Evolutionary conservation across 1,140 invertebrate genomes (phyloP), one percentile per base, ranked within the genome.

Genomic region (Tenebrio molitor): DNA sequence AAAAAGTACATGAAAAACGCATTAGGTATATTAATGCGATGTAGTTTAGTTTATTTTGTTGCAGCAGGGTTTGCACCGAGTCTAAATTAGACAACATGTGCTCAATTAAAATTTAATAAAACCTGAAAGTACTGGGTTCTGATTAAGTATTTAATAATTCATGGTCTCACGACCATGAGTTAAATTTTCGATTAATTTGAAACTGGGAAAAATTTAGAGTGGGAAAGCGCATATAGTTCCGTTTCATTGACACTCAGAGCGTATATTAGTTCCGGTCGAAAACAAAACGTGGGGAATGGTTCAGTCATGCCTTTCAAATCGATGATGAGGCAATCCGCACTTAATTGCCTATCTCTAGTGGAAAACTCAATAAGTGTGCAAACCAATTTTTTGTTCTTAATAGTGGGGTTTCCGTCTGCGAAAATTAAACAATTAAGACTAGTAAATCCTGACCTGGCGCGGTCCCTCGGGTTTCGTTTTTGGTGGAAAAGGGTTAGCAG

Each of bases 241-340:
- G 53, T 71, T 71, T 58, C 71, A 72, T 72, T 72, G 71, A 72
- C 71, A 72, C 63, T 72, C 36, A 42, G 36, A 67, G 71, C 71
- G 71, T 72, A 72, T 72, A 72, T 72, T 72, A 72, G 71, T 67
- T 72, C 71, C 71, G 71, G 71, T 44, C 25, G 71, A 65, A 72
- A 72, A 72, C 63, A 72, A 72, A 72, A 72, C 50, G 63, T 50
- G 36, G 36, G 41, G 34, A 41, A 50, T 67, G 53, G 46, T 53
- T 53, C 39, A 46, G 44, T 66, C 63, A 50, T 58, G 63, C 71
- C 50, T 72, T 72, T 67, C 63, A 72, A 72, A 72, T 72, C 64
- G 64, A 72, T 72, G 71, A 72, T 72, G 71, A 72, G 58, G 64
- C 71, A 67, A 72, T 72, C 71, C 63, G 36, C 42, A 46, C 39